phyloP scores from a whole-genome alignment of 2,888 invertebrate species.

The Scaptomyza polygonia region DNA sequence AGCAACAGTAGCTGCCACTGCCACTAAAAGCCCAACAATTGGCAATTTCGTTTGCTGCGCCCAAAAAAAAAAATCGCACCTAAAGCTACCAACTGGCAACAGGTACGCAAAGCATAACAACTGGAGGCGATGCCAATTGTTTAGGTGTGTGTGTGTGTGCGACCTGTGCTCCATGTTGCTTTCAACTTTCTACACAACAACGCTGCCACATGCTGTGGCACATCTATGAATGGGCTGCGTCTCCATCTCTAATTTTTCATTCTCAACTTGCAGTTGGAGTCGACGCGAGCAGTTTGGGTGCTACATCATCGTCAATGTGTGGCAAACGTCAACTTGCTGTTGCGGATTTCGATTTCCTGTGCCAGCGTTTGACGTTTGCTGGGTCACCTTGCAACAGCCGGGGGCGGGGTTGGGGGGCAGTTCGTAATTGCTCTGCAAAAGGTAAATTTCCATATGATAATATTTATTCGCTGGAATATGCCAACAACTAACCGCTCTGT shows the following conservation, averaged over 20 bases:
- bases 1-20: constrained; percentile 67
- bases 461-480: constrained; percentile 73
- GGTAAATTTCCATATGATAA: constrained; percentile 79
- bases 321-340: constrained; percentile 72
- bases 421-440: constrained; percentile 72
- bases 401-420: no score
- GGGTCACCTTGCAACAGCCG: constrained; percentile 54
- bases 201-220: constrained; percentile 65
- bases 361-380: constrained; percentile 64
- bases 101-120: constrained; percentile 63
- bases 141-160: constrained; percentile 25
- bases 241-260: constrained; percentile 13
- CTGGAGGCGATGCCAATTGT: constrained; percentile 36
- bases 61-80: constrained; percentile 51
- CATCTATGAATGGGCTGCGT: constrained; percentile 62
- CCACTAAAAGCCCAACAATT: constrained; percentile 69
- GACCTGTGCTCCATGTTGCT: constrained; percentile 56
- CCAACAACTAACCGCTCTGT: constrained; percentile 47
- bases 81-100: constrained; percentile 36
- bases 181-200: constrained; percentile 67
- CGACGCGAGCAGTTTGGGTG: constrained; percentile 43
- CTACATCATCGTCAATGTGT: constrained; percentile 74
- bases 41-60: constrained; percentile 76
- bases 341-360: constrained; percentile 77
- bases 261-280: constrained; percentile 26